Evolutionary conservation across 2,797 vertebrate species (phyloP), one percentile per base, ranked within the genome.

Genomic region (Gymnopithys bicolor): DNA sequence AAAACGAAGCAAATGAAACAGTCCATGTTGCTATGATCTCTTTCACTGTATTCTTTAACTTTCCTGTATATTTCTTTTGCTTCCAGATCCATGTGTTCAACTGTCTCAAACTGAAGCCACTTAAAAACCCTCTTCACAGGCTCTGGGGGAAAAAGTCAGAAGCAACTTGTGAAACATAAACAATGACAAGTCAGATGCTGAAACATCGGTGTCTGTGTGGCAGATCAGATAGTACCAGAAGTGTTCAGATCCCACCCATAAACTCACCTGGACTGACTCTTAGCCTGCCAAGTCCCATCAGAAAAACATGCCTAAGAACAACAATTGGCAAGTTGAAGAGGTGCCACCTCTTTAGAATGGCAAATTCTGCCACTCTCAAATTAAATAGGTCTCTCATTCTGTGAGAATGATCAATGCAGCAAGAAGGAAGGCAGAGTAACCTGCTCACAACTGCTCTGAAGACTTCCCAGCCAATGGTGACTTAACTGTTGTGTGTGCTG

Each of bases 1-100:
- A 97, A 91, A 87, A 97, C 81, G 89, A 96, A 96, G 87, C 97
- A 97, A 81, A 96, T 51, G 37, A 97, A 97, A 82, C 95, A 95
- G 90, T 97, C 96, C 93, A 94, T 96, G 55, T 95, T 87, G 60
- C 69, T 89, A 3, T 96, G 94, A 74, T 95, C 89, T 77, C 80
- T 97, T 56, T 86, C 83, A 77, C 90, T 94, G 78, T 97, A 97
- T 41, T 84, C 77, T 91, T 95, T 25, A 62, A 96, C 32, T 88
- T 55, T 94, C 1, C 48, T 43, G 30, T 22, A 18, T 23, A 97
- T 68, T 74, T 94, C 6, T 35, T 83, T 10, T 71, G 73, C 89
- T 87, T 90, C 84, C 75, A 97, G 74, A 87, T 97, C 4, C 70
- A 70, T 77, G 55, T 87, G 16, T 48, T 96, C 89, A 48, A 73